Conservation (phyloP, 2,888 invertebrate species). For the Brachyptera risi region DNA sequence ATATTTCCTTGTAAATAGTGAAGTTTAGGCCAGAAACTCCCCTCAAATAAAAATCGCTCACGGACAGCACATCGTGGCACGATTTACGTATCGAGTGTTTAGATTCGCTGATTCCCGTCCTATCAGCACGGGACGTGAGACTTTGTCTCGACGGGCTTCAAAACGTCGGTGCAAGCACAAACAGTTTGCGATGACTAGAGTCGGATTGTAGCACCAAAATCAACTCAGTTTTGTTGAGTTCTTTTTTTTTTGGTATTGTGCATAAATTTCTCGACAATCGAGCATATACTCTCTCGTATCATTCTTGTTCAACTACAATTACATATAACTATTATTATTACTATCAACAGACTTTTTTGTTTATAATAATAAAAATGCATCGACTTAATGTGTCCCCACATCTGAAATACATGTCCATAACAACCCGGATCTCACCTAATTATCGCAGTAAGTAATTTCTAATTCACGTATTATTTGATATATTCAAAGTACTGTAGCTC, state of each 20-base stretch:
- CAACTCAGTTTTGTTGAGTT: background rate
- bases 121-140: too few relatives aligned
- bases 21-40: conserved; percentile 29
- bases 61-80: background rate
- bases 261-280: background rate
- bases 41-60: background rate
- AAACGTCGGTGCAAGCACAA: too few relatives aligned
- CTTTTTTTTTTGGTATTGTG: too few relatives aligned
- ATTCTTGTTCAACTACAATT: background rate
- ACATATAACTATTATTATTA: conserved; percentile 2
- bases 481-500: background rate
- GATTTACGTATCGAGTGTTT: background rate
- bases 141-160: background rate
- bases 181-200: background rate
- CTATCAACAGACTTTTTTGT: conserved; percentile 7
- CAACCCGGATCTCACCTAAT: conserved; percentile 10
- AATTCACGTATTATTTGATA: background rate
- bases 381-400: background rate
- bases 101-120: background rate
- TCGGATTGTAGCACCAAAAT: background rate
- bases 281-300: too few relatives aligned
- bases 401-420: conserved; percentile 9
- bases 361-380: conserved; percentile 15
- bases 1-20: conserved; percentile 9
- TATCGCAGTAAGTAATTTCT: background rate